Evolutionary conservation across 1,140 invertebrate species (phyloP).

Genomic region (Drosophila paulistorum): DNA sequence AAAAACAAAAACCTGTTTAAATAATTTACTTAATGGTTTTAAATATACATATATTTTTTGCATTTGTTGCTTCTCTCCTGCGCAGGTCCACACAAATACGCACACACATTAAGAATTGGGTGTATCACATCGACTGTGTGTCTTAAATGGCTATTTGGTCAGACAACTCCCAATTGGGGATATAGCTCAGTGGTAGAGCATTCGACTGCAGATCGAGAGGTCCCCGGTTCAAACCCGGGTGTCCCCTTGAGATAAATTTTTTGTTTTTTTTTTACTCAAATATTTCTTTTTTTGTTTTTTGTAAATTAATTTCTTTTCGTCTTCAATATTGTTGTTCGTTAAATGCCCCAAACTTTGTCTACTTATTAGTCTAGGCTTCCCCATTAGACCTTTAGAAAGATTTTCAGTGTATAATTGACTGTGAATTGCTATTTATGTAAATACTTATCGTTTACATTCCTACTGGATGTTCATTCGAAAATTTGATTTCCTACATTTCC

Average conservation of each 20-base stretch:
- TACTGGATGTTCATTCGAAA: too few relatives aligned
- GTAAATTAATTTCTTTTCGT: neutral
- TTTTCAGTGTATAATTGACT: too few relatives aligned
- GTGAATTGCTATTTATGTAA: too few relatives aligned
- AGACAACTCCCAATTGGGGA: conserved; percentile 44
- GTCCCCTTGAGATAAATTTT: conserved; percentile 87
- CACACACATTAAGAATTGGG: conserved; percentile 5
- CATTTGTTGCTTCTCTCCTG: conserved; percentile 41
- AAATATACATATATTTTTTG: conserved; percentile 35
- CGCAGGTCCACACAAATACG: conserved; percentile 54
- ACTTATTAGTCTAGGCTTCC: too few relatives aligned
- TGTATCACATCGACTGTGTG: neutral
- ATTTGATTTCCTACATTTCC: too few relatives aligned
- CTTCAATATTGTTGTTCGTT: too few relatives aligned
- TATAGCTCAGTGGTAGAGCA: conserved; percentile 94
- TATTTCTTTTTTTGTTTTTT: conserved; percentile 4
- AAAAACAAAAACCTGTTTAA: conserved; percentile 72
- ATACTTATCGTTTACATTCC: too few relatives aligned
- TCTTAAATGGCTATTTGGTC: conserved; percentile 37
- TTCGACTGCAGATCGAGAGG: conserved; percentile 97
- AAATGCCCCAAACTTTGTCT: too few relatives aligned
- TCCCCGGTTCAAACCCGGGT: conserved; percentile 97
- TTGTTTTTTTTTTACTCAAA: conserved; percentile 10
- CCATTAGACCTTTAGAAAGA: too few relatives aligned
- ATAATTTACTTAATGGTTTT: conserved; percentile 50